Evolutionary conservation across 2,888 invertebrate genomes (phyloP), one percentile per base, ranked within the genome.

Genomic region (Nipponacmea schrenckii): DNA sequence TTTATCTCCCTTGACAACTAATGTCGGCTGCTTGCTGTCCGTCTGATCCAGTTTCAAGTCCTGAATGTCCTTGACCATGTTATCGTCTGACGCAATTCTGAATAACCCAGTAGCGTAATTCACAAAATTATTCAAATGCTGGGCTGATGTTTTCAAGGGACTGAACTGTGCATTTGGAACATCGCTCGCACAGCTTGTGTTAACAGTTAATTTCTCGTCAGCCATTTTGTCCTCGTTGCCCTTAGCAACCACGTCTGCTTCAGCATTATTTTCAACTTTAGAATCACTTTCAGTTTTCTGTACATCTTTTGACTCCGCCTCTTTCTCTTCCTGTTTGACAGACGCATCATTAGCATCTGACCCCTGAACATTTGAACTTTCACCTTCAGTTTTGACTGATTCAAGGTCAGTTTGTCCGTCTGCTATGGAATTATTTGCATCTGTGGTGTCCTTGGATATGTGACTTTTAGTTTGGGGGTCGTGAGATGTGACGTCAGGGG

Each of bases 71-170:
- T 81, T 81, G 20, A 81, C 76, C 14, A 39, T 7, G 10, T 65
- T 73, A 26, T 80, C 79, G 3, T 77, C 77, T 2, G 78, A 71
- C 63, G 76, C 74, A 67, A 74, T 80, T 62, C 81, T 81, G 92
- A 96, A 96, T 90, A 96, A 92, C 90, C 96, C 96, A 88, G 95
- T 94, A 90, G 96, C 95, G 91, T 97, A 95, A 92, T 96, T 96
- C 90, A 96, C 96, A 92, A 97, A 93, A 92, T 81, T 83, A 76
- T 80, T 85, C 66, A 87, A 74, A 68, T 84, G 80, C 31, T 78
- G 82, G 24, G 85, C 85, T 0, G 84, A 81, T 1, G 79, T 77
- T 20, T 80, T 81, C 63, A 84, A 79, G 0, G 83, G 80, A 27
- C 83, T 82, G 50, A 83, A 79, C 17, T 82, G 80, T 48, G 80